Percentiles rank a stretch among this genome's conserved stretches.
These are phyloP conservation scores for Rhagologus leucostigma DNA, from an alignment of 2,113 vertebrate genomes.

Conservation along the genomic window DNA sequence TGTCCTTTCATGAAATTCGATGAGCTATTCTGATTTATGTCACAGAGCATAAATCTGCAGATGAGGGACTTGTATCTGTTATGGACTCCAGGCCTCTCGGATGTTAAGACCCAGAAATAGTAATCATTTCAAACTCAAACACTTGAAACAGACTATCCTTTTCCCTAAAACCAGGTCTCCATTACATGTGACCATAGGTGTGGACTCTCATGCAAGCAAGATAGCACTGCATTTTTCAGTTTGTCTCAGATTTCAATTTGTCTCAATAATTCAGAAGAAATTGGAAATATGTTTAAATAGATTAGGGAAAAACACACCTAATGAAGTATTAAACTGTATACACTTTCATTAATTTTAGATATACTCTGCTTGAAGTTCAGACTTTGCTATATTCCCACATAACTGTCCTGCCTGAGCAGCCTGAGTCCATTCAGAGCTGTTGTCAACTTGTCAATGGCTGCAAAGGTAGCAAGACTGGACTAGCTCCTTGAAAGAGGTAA, in stretches of 20 bases:
- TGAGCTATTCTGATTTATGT: not conserved
- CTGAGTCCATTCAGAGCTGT: not conserved
- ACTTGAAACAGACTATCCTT: not conserved
- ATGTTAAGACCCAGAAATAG: not conserved
- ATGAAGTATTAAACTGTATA: not conserved
- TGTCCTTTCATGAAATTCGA: slow-evolving; percentile 7
- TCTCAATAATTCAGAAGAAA: too few species aligned
- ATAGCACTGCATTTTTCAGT: not conserved
- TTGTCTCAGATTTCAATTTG: not conserved
- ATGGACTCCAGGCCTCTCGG: not conserved
- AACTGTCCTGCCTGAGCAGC: not conserved
- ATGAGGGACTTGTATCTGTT: not conserved
- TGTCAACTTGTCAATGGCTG: not conserved
- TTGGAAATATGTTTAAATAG: not conserved
- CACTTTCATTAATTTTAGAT: not conserved
- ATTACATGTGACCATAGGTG: not conserved
- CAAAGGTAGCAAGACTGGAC: not conserved
- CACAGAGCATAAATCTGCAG: not conserved
- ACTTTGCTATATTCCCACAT: not conserved
- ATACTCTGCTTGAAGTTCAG: not conserved
- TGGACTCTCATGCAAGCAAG: not conserved
- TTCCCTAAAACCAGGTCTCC: not conserved
- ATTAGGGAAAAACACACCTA: not conserved
- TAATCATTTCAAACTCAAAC: not conserved
- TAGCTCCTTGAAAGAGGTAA: not conserved